These are phyloP conservation scores for Sisyra terminalis DNA, from an alignment of 2,888 invertebrate species.

Conservation along the genomic window DNA sequence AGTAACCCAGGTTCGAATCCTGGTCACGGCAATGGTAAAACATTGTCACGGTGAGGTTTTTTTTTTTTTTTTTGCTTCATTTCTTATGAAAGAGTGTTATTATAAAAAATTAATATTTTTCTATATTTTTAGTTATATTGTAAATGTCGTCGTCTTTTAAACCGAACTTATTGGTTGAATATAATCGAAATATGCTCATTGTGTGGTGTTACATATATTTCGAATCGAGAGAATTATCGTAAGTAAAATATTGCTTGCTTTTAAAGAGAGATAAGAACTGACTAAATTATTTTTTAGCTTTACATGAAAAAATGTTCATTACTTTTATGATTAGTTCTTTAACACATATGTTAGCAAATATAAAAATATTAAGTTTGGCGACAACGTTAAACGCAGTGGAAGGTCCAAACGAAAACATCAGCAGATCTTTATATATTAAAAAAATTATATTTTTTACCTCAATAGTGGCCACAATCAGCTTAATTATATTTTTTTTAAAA, in stretches of 20 bases:
- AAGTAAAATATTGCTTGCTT: too few relatives aligned
- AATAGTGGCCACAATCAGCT: constrained; percentile 61
- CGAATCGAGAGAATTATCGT: constrained; percentile 92
- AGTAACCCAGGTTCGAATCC: constrained; percentile 45
- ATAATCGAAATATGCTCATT: constrained; percentile 69
- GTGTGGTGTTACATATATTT: constrained; percentile 86
- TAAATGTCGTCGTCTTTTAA: constrained; percentile 37
- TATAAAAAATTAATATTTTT: constrained; percentile 8
- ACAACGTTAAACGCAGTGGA: constrained; percentile 16
- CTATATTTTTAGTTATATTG: constrained; percentile 24
- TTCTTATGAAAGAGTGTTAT: not conserved
- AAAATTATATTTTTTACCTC: constrained; percentile 59
- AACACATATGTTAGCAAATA: constrained; percentile 63
- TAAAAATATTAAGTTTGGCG: constrained; percentile 32
- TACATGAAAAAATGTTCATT: constrained; percentile 84
- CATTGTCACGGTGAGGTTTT: constrained; percentile 17
- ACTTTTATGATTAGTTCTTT: constrained; percentile 75
- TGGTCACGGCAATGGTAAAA: constrained; percentile 29
- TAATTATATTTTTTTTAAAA: constrained; percentile 74
- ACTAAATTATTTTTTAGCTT: constrained; percentile 42
- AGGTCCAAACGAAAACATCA: constrained; percentile 12
- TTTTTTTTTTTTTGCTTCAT: constrained; percentile 3
- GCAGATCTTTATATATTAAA: constrained; percentile 33
- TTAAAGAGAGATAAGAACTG: too few relatives aligned
- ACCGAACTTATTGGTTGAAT: constrained; percentile 67